Evolutionary conservation across 1,140 invertebrate genomes (phyloP).

Genomic region (Prorops nasuta): DNA sequence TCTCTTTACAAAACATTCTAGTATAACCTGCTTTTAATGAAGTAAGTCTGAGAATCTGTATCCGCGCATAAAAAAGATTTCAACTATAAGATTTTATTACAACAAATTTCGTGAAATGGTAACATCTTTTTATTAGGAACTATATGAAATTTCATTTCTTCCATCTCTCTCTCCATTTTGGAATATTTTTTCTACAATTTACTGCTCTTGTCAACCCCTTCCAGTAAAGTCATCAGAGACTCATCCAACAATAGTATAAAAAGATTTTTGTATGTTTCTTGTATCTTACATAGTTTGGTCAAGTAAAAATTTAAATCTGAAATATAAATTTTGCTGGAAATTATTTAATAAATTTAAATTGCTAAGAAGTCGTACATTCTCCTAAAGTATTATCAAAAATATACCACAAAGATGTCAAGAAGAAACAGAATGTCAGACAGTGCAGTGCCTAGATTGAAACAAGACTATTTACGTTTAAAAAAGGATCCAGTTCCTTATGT

Average conservation of each 20-base stretch:
- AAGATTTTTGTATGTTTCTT: background rate
- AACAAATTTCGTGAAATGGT: background rate
- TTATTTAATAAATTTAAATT: background rate
- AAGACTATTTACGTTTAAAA: conserved; percentile 92
- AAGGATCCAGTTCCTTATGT: conserved; percentile 96
- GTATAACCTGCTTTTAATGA: background rate
- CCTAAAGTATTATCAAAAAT: background rate
- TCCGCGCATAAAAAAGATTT: background rate
- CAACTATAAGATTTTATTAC: background rate
- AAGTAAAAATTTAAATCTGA: background rate
- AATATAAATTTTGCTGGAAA: background rate
- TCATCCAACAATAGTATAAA: background rate
- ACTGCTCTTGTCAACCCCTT: too few species aligned
- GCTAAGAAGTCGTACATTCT: background rate
- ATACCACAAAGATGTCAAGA: conserved; percentile 24
- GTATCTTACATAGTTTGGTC: background rate
- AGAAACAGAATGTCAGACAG: conserved; percentile 59
- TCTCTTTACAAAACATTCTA: background rate
- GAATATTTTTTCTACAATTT: too few species aligned
- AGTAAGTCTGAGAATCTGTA: background rate
- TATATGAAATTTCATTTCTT: background rate
- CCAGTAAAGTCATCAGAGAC: too few species aligned
- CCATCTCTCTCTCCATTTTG: too few species aligned
- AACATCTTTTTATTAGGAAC: background rate
- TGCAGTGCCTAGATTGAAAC: conserved; percentile 86